Evolutionary conservation across 2,888 invertebrate genomes (phyloP), one percentile per base, ranked within the genome.

Genomic region (Sphecodes monilicornis): DNA sequence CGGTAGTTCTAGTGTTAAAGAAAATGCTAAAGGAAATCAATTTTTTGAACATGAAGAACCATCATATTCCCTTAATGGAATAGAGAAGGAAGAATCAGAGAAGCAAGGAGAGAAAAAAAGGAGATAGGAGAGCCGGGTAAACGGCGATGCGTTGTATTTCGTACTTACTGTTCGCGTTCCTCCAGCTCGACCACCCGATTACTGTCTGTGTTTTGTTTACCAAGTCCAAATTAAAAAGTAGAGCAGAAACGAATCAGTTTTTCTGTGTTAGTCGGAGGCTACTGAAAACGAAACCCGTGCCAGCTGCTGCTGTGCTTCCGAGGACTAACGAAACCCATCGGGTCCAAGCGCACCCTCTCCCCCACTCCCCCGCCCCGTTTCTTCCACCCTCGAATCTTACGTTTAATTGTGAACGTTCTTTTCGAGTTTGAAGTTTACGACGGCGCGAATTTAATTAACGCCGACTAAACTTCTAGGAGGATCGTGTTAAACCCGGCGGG

Each of bases 161-260:
- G 90, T 95, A 97, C 97, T 97, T 97, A 97, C 97, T 97, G 97
- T 95, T 97, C 97, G 94, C 97, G 96, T 95, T 97, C 97, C 95
- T 97, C 97, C 96, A 97, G 96, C 95, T 97, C 97, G 93, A 94
- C 94, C 95, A 97, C 96, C 90, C 97, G 97, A 95, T 96, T 97
- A 96, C 97, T 97, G 96, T 97, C 97, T 97, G 96, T 95, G 93
- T 93, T 93, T 95, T 93, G 94, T 95, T 94, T 94, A 93, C 93
- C 94, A 95, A 95, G 94, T 95, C 95, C 95, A 94, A 94, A 95
- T 95, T 95, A 95, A 95, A 94, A 96, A 96, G 95, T 95, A 95
- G 95, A 95, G 95, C 94, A 95, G 93, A 94, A 95, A 95, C 94
- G 94, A 95, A 95, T 95, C 93, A 94, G 94, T 95, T 92, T 85